Conservation (phyloP, 2,888 invertebrate genomes). For the Calliphora vomitoria region DNA sequence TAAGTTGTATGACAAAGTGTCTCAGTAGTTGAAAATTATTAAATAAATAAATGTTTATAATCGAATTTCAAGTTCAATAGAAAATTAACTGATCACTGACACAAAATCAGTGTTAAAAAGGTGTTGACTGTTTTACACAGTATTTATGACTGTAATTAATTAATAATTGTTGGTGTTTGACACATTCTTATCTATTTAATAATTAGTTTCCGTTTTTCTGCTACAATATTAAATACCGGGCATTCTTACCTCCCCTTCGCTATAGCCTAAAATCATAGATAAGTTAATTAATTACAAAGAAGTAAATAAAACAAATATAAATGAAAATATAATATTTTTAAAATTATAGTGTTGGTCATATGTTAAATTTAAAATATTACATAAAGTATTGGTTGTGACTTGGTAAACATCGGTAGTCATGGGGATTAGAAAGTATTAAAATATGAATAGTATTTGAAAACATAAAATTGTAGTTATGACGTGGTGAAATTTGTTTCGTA, state of each 20-base stretch:
- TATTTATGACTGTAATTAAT: slow-evolving; percentile 56
- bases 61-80: slow-evolving; percentile 9
- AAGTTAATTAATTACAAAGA: background rate
- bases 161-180: slow-evolving; percentile 42
- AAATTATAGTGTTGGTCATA: slow-evolving; percentile 2
- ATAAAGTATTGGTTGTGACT: slow-evolving; percentile 4
- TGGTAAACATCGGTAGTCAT: background rate
- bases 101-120: background rate
- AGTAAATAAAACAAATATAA: background rate
- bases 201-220: slow-evolving; percentile 4
- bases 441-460: background rate
- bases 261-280: background rate
- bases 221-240: background rate
- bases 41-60: background rate
- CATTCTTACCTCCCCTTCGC: background rate
- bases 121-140: slow-evolving; percentile 22
- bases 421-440: slow-evolving; percentile 18
- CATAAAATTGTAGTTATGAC: background rate
- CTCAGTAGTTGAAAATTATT: background rate
- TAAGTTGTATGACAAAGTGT: background rate
- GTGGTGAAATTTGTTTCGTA: background rate
- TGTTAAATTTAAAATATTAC: slow-evolving; percentile 2
- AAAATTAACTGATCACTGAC: slow-evolving; percentile 2
- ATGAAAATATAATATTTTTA: background rate
- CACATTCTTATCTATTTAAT: slow-evolving; percentile 58